phyloP scores from a whole-genome alignment of 2,113 vertebrate genomes.

The Smithornis capensis region DNA sequence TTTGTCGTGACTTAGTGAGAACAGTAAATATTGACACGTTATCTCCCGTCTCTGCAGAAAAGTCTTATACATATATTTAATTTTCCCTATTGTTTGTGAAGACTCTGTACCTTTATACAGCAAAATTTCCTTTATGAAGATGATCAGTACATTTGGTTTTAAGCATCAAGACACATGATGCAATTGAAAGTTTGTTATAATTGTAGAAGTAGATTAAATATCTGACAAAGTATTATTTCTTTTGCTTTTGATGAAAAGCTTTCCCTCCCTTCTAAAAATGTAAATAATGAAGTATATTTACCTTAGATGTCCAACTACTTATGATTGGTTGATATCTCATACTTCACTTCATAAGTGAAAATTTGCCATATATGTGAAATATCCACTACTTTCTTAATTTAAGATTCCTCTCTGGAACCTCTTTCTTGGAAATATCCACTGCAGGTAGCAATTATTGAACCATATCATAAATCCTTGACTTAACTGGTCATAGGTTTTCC shows the following conservation, averaged over 20 bases:
- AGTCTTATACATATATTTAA: neutral
- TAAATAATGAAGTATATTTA: neutral
- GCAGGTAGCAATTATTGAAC: neutral
- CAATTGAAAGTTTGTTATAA: neutral
- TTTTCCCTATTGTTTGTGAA: neutral
- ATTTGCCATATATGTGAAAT: neutral
- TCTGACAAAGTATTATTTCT: neutral
- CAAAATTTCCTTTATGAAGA: neutral
- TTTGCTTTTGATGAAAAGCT: neutral
- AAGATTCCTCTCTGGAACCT: neutral
- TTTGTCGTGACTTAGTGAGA: conserved; percentile 13
- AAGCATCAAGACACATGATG: neutral
- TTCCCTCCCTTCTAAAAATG: neutral
- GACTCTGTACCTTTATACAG: neutral
- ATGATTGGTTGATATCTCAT: neutral
- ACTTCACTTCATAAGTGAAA: neutral
- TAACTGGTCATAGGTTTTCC: neutral
- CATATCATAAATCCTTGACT: neutral
- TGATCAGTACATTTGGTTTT: neutral
- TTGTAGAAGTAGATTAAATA: neutral
- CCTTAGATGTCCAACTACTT: neutral
- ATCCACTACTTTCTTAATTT: neutral
- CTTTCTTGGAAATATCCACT: neutral
- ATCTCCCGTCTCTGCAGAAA: neutral
- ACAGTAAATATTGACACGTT: conserved; percentile 14